phyloP scores from a whole-genome alignment of 2,888 invertebrate genomes.

The Temnothorax ravouxi region DNA sequence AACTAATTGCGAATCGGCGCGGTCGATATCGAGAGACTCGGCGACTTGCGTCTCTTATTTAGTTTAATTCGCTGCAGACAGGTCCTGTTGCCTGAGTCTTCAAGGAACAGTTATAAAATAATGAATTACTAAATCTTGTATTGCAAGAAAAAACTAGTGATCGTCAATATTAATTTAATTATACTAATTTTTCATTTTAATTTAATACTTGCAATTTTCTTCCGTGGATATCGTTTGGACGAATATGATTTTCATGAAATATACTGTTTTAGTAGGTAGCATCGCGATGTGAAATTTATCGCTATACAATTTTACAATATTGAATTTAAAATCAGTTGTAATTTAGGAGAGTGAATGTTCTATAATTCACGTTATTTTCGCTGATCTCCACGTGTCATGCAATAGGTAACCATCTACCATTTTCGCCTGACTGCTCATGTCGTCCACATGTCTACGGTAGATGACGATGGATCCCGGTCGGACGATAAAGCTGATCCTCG shows the following conservation, averaged over 20 bases:
- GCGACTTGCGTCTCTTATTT: neutral
- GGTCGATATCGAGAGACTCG: conserved; percentile 10
- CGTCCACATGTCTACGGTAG: conserved; percentile 54
- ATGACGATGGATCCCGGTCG: conserved; percentile 53
- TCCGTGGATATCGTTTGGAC: neutral
- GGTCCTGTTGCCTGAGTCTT: neutral
- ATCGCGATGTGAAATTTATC: neutral
- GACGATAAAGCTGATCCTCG: conserved; percentile 68
- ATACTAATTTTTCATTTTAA: neutral
- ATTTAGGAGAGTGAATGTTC: conserved; percentile 13
- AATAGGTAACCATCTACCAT: conserved; percentile 19
- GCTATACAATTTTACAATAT: conserved; percentile 8
- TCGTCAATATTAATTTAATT: neutral
- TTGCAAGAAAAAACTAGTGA: neutral
- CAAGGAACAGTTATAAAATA: neutral
- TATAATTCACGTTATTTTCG: conserved; percentile 32
- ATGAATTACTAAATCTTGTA: neutral
- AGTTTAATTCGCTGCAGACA: neutral
- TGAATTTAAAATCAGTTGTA: neutral
- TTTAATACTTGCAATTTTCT: neutral
- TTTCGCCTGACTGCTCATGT: conserved; percentile 42
- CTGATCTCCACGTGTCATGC: neutral
- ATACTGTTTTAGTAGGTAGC: neutral
- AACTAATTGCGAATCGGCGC: conserved; percentile 38
- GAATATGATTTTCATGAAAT: neutral